Conservation (phyloP, 53 echinoderm and acorn worm genomes). For the Mesocentrotus franciscanus region DNA sequence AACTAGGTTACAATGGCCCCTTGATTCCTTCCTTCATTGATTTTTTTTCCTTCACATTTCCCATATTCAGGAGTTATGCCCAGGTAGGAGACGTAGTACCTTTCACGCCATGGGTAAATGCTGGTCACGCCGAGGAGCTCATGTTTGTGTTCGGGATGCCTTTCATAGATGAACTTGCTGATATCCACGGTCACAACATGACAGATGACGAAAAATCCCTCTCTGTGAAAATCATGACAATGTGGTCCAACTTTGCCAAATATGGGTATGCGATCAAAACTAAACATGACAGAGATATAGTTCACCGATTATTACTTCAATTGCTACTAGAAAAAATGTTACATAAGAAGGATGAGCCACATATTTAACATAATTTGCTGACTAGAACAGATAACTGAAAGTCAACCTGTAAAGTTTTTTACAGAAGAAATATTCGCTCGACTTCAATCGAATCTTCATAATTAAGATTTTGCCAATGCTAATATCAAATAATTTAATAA, state of each 20-base stretch:
- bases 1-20: too few relatives aligned
- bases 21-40: too few relatives aligned
- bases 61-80: conserved; percentile 14
- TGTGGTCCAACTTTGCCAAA: conserved; percentile 82
- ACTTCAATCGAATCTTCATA: neutral
- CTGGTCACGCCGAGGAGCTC: conserved; percentile 73
- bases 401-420: neutral
- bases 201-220: conserved; percentile 70
- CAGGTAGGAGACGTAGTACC: conserved; percentile 16
- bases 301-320: too few relatives aligned
- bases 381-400: too few relatives aligned
- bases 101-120: conserved; percentile 72
- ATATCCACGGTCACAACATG: conserved; percentile 58
- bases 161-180: conserved; percentile 50
- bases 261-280: conserved; percentile 68
- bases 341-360: too few relatives aligned
- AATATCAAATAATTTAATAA: neutral
- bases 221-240: conserved; percentile 77
- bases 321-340: too few relatives aligned
- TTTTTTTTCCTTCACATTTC: neutral
- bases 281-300: too few relatives aligned
- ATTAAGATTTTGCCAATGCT: too few relatives aligned
- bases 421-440: neutral
- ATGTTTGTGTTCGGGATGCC: conserved; percentile 68
- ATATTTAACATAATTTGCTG: too few relatives aligned